Conservation (phyloP, 2,797 vertebrate species). For the Gephyroberyx darwinii region DNA sequence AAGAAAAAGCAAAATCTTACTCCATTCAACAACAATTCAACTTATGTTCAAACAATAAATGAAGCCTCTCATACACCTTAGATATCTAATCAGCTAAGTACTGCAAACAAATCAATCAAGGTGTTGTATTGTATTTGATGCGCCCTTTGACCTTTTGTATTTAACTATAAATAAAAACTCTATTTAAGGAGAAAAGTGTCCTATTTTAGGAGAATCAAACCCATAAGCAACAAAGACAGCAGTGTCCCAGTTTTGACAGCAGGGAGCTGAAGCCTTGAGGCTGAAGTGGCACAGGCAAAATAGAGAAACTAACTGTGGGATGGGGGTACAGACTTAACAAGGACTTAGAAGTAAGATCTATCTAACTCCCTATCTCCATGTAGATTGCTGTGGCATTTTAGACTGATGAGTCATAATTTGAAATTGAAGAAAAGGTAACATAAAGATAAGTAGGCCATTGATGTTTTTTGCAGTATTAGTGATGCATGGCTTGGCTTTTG, state of each 20-base stretch:
- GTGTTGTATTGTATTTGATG: conserved; percentile 42
- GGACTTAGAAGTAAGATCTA: conserved; percentile 32
- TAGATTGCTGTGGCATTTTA: conserved; percentile 23
- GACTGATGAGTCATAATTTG: conserved; percentile 15
- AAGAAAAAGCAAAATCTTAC: neutral
- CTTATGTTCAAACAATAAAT: conserved; percentile 23
- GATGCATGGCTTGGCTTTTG: conserved; percentile 22
- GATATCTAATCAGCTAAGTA: conserved; percentile 11
- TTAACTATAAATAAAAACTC: conserved; percentile 76
- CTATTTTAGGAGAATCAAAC: conserved; percentile 77
- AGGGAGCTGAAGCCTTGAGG: conserved; percentile 75
- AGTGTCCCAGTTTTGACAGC: conserved; percentile 83
- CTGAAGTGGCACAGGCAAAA: conserved; percentile 68
- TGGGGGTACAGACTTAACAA: conserved; percentile 42
- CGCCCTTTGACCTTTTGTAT: conserved; percentile 59
- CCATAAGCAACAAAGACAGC: conserved; percentile 82
- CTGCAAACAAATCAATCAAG: conserved; percentile 38
- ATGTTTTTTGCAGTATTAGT: conserved; percentile 1
- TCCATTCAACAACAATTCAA: neutral
- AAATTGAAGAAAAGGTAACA: conserved; percentile 8
- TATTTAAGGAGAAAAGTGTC: conserved; percentile 76
- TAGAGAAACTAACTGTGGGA: conserved; percentile 54
- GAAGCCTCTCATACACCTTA: neutral
- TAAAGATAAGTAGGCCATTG: conserved; percentile 10
- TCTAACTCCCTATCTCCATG: conserved; percentile 19